Evolutionary conservation across 2,797 vertebrate species (phyloP).

Genomic region (Tokudaia tokunoshimensis): DNA sequence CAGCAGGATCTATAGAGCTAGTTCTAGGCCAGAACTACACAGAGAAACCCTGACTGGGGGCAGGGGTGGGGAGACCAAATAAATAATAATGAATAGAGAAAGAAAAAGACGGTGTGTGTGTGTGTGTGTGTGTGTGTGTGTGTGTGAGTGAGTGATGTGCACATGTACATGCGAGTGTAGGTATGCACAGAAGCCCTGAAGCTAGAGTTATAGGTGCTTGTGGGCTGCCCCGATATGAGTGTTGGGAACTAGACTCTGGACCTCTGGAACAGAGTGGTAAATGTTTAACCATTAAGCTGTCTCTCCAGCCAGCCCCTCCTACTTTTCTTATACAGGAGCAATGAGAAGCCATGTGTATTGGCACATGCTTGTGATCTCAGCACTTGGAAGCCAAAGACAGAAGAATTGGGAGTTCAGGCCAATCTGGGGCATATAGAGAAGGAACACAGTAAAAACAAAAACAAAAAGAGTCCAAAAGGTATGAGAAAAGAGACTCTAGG

Average conservation of each 20-base stretch:
- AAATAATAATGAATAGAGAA: background rate
- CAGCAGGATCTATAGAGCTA: background rate
- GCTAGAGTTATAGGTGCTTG: background rate
- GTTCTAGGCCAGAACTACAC: background rate
- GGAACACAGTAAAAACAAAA: background rate
- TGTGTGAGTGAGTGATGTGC: no score
- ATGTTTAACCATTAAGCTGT: background rate
- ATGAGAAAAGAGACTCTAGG: background rate
- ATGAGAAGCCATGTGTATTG: background rate
- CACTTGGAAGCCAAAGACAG: background rate
- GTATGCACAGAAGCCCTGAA: background rate
- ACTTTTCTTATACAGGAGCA: constrained; percentile 1
- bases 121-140: background rate
- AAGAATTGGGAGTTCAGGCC: background rate
- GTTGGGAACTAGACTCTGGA: background rate
- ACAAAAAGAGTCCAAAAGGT: background rate
- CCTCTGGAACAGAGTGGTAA: background rate
- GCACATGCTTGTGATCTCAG: background rate
- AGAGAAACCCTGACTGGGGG: background rate
- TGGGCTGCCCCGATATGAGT: background rate
- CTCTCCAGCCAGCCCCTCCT: background rate
- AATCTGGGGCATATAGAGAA: background rate
- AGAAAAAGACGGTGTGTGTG: background rate
- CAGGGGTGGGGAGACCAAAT: background rate
- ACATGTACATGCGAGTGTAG: background rate